Conservation (phyloP, 2,797 vertebrate species). For the Lacerta viridis region DNA sequence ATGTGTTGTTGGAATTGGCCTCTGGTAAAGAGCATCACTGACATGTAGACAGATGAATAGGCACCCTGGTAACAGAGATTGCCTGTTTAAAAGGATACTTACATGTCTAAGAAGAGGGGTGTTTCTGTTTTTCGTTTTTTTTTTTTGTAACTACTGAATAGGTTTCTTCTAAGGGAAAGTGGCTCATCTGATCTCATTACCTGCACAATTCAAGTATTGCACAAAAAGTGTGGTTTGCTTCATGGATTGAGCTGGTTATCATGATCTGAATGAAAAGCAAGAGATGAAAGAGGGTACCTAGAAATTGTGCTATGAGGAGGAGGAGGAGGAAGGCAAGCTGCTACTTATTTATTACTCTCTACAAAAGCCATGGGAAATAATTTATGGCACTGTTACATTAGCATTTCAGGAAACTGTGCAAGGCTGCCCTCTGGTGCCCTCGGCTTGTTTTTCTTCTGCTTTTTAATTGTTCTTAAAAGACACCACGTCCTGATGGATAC, state of each 20-base stretch:
- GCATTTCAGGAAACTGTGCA: conserved; percentile 18
- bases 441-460: not conserved
- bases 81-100: not conserved
- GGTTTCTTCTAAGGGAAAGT: not conserved
- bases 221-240: not conserved
- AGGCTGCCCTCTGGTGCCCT: conserved; percentile 30
- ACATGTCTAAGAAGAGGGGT: not conserved
- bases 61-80: not conserved
- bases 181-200: not conserved
- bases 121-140: too few relatives aligned
- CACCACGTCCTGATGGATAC: too few relatives aligned
- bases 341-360: not conserved
- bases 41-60: not conserved
- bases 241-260: not conserved
- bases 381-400: not conserved
- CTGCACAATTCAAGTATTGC: not conserved
- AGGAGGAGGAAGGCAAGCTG: not conserved
- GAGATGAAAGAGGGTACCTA: not conserved
- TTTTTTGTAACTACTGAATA: not conserved
- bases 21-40: not conserved
- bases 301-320: not conserved
- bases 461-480: not conserved
- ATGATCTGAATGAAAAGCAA: not conserved
- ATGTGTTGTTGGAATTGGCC: not conserved
- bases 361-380: not conserved